Conservation (phyloP, 1,140 invertebrate species). For the Ostrea edulis region DNA sequence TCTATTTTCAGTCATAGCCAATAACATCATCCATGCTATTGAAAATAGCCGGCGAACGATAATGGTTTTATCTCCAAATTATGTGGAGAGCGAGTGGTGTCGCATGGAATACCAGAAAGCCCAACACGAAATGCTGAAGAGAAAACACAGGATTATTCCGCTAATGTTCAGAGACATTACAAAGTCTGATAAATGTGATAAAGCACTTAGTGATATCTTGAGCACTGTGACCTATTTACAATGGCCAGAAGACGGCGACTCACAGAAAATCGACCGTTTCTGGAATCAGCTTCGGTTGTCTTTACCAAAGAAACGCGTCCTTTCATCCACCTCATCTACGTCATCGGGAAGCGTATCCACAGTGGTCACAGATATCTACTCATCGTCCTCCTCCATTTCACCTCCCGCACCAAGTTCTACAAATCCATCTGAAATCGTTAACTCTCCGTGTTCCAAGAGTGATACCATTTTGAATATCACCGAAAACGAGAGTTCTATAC, state of each 20-base stretch:
- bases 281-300: slow-evolving; percentile 71
- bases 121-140: slow-evolving; percentile 76
- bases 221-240: slow-evolving; percentile 74
- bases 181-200: slow-evolving; percentile 63
- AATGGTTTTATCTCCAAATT: slow-evolving; percentile 72
- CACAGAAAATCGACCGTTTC: slow-evolving; percentile 65
- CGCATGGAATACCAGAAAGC: slow-evolving; percentile 76
- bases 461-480: slow-evolving; percentile 7
- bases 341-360: slow-evolving; percentile 7
- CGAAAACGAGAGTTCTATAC: not conserved
- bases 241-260: slow-evolving; percentile 69
- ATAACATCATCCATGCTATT: slow-evolving; percentile 75
- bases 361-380: not conserved
- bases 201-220: slow-evolving; percentile 69
- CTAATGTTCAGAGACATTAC: slow-evolving; percentile 71
- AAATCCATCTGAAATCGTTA: not conserved
- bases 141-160: slow-evolving; percentile 75
- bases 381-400: not conserved
- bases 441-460: not conserved
- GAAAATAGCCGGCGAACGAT: slow-evolving; percentile 75
- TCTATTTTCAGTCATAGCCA: slow-evolving; percentile 72
- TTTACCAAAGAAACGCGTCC: slow-evolving; percentile 70
- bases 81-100: slow-evolving; percentile 74
- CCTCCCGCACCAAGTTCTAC: not conserved
- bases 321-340: not conserved